phyloP scores from a whole-genome alignment of 64 coral and sea anemone species.

The Orbicella faveolata region DNA sequence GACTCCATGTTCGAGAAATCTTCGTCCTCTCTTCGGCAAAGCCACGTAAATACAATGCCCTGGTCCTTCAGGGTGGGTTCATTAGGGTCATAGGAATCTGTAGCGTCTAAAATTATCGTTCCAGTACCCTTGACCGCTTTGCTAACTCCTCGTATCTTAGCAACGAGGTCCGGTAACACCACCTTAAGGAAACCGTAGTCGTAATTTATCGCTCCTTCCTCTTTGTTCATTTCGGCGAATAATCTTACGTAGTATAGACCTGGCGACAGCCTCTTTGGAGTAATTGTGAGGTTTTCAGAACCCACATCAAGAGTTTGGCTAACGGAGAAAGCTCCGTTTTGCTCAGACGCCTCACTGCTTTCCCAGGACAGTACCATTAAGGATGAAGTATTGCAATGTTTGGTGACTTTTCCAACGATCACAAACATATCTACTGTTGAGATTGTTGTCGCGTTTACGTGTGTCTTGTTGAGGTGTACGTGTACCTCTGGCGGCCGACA shows the following conservation, averaged over 20 bases:
- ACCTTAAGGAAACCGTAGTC: conserved; percentile 74
- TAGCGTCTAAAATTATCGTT: conserved; percentile 46
- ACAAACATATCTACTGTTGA: conserved; percentile 41
- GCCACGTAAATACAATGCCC: conserved; percentile 65
- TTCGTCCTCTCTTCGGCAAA: conserved; percentile 72
- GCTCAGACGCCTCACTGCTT: conserved; percentile 24
- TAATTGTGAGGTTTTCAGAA: conserved; percentile 31
- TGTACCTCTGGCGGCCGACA: conserved; percentile 69
- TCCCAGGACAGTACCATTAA: conserved; percentile 60
- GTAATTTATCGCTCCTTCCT: conserved; percentile 70
- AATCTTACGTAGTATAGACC: conserved; percentile 80
- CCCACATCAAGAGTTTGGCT: conserved; percentile 33
- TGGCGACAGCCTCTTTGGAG: conserved; percentile 19
- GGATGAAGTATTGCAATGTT: conserved; percentile 48
- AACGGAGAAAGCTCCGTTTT: conserved; percentile 50
- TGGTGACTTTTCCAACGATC: conserved; percentile 22
- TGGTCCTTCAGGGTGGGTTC: conserved; percentile 21
- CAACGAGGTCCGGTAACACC: conserved; percentile 60
- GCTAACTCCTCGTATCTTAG: conserved; percentile 43
- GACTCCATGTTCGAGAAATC: conserved; percentile 43
- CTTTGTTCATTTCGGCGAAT: conserved; percentile 61
- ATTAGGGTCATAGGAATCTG: conserved; percentile 70
- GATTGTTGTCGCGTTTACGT: conserved; percentile 35
- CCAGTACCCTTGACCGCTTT: conserved; percentile 70
- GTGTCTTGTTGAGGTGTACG: conserved; percentile 53